Percentiles rank a stretch among this genome's conserved stretches.
Conservation (phyloP, 2,888 invertebrate species). For the Tetranychus truncatus region DNA sequence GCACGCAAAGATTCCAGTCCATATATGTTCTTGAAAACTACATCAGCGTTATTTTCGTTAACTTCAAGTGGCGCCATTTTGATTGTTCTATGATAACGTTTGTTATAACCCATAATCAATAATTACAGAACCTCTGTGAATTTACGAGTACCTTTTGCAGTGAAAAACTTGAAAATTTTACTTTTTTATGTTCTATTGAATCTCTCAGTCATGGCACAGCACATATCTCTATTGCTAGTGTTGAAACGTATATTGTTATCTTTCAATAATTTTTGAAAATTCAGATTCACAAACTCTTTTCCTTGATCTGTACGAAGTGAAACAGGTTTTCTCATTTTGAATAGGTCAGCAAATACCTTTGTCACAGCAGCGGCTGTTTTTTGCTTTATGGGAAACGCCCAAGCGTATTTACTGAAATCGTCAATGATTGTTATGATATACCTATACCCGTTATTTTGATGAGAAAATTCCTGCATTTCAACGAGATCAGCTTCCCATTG, state of each 20-base stretch:
- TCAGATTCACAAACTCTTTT: slow-evolving; percentile 26
- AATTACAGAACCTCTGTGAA: background rate
- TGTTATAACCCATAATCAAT: background rate
- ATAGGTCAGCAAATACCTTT: slow-evolving; percentile 22
- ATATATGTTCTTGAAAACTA: background rate
- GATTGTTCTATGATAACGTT: background rate
- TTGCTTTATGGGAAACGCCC: slow-evolving; percentile 25
- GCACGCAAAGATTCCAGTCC: background rate
- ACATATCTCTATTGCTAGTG: slow-evolving; percentile 28
- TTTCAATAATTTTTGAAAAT: slow-evolving; percentile 22
- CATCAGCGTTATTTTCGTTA: background rate
- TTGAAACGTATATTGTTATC: slow-evolving; percentile 26
- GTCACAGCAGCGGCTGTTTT: slow-evolving; percentile 25
- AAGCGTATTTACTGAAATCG: slow-evolving; percentile 27
- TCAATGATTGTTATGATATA: slow-evolving; percentile 28
- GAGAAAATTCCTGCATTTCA: slow-evolving; percentile 19
- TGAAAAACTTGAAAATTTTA: slow-evolving; percentile 25
- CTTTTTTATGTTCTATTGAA: slow-evolving; percentile 30
- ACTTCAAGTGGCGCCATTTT: background rate
- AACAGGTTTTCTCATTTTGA: slow-evolving; percentile 20
- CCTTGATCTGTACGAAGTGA: slow-evolving; percentile 26
- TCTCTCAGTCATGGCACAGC: slow-evolving; percentile 30
- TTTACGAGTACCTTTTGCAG: background rate
- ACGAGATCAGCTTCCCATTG: slow-evolving; percentile 28
- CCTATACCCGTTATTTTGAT: slow-evolving; percentile 25